Evolutionary conservation across 2,113 vertebrate genomes (phyloP), one percentile per base, ranked within the genome.

Genomic region (Gulo gulo): DNA sequence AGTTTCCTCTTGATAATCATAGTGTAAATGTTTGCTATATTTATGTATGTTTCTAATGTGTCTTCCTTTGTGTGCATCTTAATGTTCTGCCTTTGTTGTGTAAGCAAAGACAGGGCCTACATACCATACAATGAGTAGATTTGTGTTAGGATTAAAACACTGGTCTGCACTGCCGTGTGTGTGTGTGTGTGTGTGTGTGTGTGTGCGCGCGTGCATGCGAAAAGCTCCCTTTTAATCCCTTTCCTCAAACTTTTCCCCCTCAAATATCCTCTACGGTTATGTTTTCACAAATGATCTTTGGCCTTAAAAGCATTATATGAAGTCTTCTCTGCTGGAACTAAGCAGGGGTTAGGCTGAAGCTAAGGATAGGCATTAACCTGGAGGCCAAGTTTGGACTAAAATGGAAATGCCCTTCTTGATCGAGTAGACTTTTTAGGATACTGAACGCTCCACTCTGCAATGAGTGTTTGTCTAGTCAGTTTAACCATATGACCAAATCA

Each of bases 371-470:
- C 23, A 73, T 45, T 74, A 61, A 85, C 29, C 4, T 87, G 20
- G 42, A 11, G 67, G 31, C 11, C 79, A 52, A 55, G n/a, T 89
- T 74, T 83, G 52, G 6, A 47, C 11, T 81, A 4, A 26, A 67
- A 74, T 74, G 34, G 34, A 95, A 96, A 78, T 74, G 18, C 7
- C 39, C 96, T 31, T 24, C 39, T 94, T 94, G n/a, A 65, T 50
- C 15, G n/a, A 76, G 47, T 2, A 69, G 21, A 63, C n/a, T 39
- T 47, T 85, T 57, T 23, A 90, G 11, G 21, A 31, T 36, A 52
- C 23, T 7, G 9, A 57, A 73, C 80, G 18, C 10, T 63, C 26
- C 34, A 50, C 34, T 61, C 15, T 69, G 31, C 1, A 39, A 23
- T 21, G 47, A 90, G 42, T 73, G 79, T 67, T 73, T 78, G 74